These are phyloP conservation scores for Carposina sasakii DNA, from an alignment of 1,140 invertebrate genomes.

Conservation along the genomic window DNA sequence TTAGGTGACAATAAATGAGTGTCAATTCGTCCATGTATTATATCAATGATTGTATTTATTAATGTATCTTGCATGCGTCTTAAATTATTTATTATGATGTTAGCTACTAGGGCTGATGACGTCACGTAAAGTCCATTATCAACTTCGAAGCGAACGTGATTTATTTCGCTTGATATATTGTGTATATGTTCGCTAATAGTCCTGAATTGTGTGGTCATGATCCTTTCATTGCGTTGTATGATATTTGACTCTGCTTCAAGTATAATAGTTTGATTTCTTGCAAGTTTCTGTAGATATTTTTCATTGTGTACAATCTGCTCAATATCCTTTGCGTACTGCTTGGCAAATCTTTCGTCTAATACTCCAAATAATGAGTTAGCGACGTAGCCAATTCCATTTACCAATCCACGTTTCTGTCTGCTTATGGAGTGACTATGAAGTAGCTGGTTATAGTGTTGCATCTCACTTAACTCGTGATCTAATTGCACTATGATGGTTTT, in stretches of 20 bases:
- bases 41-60: conserved; percentile 16
- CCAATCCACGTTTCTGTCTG: conserved; percentile 17
- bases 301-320: conserved; percentile 16
- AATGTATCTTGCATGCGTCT: conserved; percentile 18
- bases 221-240: conserved; percentile 15
- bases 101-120: conserved; percentile 1
- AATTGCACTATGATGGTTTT: conserved; percentile 12
- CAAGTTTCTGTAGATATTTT: conserved; percentile 17
- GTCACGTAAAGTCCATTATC: background rate
- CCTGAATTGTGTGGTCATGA: conserved; percentile 24
- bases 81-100: conserved; percentile 13
- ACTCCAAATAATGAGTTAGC: conserved; percentile 22
- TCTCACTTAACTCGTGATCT: conserved; percentile 16
- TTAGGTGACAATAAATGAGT: conserved; percentile 14
- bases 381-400: conserved; percentile 22
- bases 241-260: conserved; percentile 23
- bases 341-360: conserved; percentile 21
- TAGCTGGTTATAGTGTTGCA: conserved; percentile 19
- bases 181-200: conserved; percentile 15
- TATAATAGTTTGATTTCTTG: conserved; percentile 22
- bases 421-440: conserved; percentile 3
- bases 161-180: background rate
- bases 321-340: conserved; percentile 20
- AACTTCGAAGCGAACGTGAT: background rate
- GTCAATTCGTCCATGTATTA: conserved; percentile 14